These are phyloP conservation scores for Morpho achilles DNA, from an alignment of 2,888 invertebrate genomes.

Conservation along the genomic window DNA sequence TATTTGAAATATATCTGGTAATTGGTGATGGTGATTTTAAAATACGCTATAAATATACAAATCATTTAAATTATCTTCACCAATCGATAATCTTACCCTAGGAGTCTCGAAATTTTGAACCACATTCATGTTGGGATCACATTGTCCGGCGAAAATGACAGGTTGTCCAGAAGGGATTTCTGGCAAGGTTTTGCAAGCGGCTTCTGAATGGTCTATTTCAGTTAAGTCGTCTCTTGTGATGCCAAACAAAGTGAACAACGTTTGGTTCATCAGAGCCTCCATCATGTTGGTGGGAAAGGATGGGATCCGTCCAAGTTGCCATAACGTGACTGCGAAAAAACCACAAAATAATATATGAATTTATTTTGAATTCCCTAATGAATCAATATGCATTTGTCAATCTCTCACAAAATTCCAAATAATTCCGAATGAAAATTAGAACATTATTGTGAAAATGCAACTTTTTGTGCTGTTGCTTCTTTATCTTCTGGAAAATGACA, in stretches of 20 bases:
- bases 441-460: too few relatives aligned
- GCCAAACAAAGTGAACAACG: slow-evolving; percentile 34
- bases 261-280: slow-evolving; percentile 35
- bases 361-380: too few relatives aligned
- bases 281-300: slow-evolving; percentile 32
- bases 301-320: slow-evolving; percentile 44
- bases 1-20: too few relatives aligned
- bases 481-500: too few relatives aligned
- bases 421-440: too few relatives aligned
- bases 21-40: too few relatives aligned
- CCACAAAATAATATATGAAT: too few relatives aligned
- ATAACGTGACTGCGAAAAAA: slow-evolving; percentile 47
- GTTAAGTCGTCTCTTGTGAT: slow-evolving; percentile 35
- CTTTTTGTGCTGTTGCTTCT: too few relatives aligned
- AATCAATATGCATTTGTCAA: background rate
- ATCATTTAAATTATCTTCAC: too few relatives aligned
- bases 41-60: too few relatives aligned
- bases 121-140: slow-evolving; percentile 43
- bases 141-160: slow-evolving; percentile 53
- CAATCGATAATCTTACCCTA: slow-evolving; percentile 33
- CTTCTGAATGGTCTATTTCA: slow-evolving; percentile 39
- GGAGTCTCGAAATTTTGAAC: slow-evolving; percentile 44
- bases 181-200: slow-evolving; percentile 49
- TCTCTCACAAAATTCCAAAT: too few relatives aligned
- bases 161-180: slow-evolving; percentile 43